Base-by-base conservation (phyloP, 1,140 invertebrate species). In the Drosophila virilis region DNA sequence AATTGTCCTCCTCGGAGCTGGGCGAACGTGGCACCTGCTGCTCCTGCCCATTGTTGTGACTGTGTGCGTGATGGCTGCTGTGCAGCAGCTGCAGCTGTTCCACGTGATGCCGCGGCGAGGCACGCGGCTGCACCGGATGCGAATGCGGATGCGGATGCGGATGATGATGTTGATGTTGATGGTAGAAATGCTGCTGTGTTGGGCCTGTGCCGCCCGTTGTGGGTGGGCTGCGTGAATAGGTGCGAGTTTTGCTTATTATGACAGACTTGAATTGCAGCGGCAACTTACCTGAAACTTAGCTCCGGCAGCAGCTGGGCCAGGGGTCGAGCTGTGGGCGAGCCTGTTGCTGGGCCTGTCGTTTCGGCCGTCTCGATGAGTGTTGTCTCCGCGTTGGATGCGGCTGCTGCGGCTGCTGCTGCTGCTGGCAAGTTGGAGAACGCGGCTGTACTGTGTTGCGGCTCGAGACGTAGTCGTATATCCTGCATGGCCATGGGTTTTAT, bases 1-100 rank as follows among this genome's bases (percentile, higher is more conserved):
- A 97, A 93, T 96, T 96, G 90, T 96, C 96, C 92, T 97, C 96
- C 91, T 97, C 96, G 73, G 96, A 97, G 91, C 95, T 96, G 50
- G 96, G 96, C 15, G 96, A 96, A 80, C 95, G 96, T 13, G 92
- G 91, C 64, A 93, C 43, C 91, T 72, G 64, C 37, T 70, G 61
- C 45, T 66, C 71, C 45, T 48, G 37, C 46, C 51, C 79, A 86
- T 86, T 54, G 54, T 86, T 72, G 52, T 88, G 76, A 58, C 82
- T 88, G 48, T 88, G 83, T 40, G 57, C 57, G 42, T 82, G 75
- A 60, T 82, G 70, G 61, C 79, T 82, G 61, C 79, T 82, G 37
- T 82, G 79, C 70, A 78, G 70, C 69, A 83, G 77, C 45, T 86
- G 83, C 73, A 86, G 69, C 72, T 86, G 79, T 61, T 86, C 84